These are phyloP conservation scores for Heliothis virescens DNA, from an alignment of 1,140 invertebrate species.

Conservation along the genomic window DNA sequence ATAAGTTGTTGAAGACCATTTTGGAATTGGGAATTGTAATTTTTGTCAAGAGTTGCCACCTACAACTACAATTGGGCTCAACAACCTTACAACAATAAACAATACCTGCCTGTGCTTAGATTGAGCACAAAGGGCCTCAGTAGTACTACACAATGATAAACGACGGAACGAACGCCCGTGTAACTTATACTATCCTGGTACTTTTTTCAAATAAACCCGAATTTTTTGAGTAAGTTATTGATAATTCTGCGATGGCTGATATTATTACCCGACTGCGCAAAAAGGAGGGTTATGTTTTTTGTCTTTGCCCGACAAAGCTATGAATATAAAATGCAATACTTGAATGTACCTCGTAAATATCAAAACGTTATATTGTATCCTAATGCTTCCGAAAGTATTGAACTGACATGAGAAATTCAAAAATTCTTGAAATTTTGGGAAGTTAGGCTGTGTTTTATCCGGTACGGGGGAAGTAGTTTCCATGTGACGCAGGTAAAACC, in stretches of 20 bases:
- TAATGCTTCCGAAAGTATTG: too few species aligned
- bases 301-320: too few species aligned
- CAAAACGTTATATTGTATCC: too few species aligned
- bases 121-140: conserved; percentile 8
- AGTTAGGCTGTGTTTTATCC: too few species aligned
- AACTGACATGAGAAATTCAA: too few species aligned
- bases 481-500: too few species aligned
- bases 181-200: conserved; percentile 15
- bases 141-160: conserved; percentile 20
- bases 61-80: conserved; percentile 24
- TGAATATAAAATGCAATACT: too few species aligned
- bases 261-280: too few species aligned
- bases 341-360: too few species aligned
- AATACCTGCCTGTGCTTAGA: conserved; percentile 12
- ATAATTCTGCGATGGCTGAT: neutral
- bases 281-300: too few species aligned
- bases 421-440: too few species aligned
- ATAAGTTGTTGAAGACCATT: neutral
- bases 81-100: conserved; percentile 32
- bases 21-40: neutral
- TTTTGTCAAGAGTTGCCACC: conserved; percentile 3
- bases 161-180: neutral
- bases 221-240: neutral
- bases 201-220: neutral
- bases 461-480: too few species aligned